Conservation (phyloP, 1,140 invertebrate species). For the Polypedilum vanderplanki region DNA sequence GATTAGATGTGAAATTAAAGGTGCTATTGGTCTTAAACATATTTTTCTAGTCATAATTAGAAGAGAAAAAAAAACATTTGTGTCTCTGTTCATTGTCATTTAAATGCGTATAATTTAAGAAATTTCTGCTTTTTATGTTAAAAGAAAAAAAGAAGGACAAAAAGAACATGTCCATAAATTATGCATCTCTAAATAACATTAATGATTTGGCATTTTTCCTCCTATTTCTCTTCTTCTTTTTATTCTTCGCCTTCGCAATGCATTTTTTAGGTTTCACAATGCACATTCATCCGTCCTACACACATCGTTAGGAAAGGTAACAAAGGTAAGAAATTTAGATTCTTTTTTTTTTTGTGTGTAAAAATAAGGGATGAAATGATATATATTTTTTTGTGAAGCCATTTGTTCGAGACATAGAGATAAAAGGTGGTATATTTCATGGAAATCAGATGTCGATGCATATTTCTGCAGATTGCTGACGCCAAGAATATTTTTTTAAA, state of each 20-base stretch:
- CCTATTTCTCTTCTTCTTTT: not conserved
- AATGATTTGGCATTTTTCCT: slow-evolving; percentile 25
- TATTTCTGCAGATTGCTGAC: slow-evolving; percentile 27
- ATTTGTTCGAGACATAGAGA: not conserved
- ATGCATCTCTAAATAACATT: slow-evolving; percentile 27
- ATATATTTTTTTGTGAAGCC: not conserved
- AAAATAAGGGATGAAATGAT: slow-evolving; percentile 26
- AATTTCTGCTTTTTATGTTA: not conserved
- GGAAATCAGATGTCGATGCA: slow-evolving; percentile 27
- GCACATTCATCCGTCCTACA: slow-evolving; percentile 14
- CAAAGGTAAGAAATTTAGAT: not conserved
- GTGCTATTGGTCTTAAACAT: not conserved
- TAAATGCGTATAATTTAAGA: slow-evolving; percentile 25
- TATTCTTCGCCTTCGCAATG: not conserved
- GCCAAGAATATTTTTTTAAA: slow-evolving; percentile 19
- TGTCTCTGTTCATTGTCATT: slow-evolving; percentile 11
- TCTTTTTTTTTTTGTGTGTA: slow-evolving; percentile 2
- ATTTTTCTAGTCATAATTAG: slow-evolving; percentile 2
- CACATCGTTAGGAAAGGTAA: slow-evolving; percentile 8
- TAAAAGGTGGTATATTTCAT: slow-evolving; percentile 13
- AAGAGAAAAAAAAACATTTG: not conserved
- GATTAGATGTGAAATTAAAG: slow-evolving; percentile 27
- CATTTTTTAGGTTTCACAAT: slow-evolving; percentile 24
- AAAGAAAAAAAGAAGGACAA: not conserved
- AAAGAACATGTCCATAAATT: slow-evolving; percentile 23